Conservation (phyloP, 2,113 vertebrate species). For the Mola mola region DNA sequence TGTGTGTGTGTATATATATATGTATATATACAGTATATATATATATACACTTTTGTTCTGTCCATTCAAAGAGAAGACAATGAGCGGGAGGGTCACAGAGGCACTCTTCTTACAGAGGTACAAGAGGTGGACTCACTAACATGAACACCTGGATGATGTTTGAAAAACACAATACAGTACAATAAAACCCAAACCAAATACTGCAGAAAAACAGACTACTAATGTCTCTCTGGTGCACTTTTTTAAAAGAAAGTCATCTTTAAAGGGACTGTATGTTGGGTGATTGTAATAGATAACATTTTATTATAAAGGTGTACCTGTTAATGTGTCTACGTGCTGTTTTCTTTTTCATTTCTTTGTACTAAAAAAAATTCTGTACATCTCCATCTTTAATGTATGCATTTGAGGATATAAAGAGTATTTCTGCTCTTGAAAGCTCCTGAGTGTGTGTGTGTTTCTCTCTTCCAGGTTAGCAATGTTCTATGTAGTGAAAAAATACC, state of each 20-base stretch:
- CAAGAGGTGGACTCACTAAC: constrained; percentile 35
- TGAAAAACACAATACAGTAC: too few relatives aligned
- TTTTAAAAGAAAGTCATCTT: not conserved
- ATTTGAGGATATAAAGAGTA: constrained; percentile 64
- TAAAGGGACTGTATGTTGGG: not conserved
- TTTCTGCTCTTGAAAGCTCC: constrained; percentile 24
- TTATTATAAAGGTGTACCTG: constrained; percentile 33
- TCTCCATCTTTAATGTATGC: constrained; percentile 57
- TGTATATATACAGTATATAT: constrained; percentile 28
- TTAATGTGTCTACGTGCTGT: constrained; percentile 28
- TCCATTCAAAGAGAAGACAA: constrained; percentile 11
- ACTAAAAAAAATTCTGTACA: constrained; percentile 38
- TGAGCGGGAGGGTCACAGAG: constrained; percentile 28
- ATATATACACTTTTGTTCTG: constrained; percentile 49
- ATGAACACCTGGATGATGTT: too few relatives aligned
- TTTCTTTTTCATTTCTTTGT: constrained; percentile 47
- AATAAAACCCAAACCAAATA: too few relatives aligned
- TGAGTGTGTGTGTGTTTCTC: constrained; percentile 24
- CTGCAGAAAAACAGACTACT: not conserved
- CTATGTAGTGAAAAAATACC: constrained; percentile 47
- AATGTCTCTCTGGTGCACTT: not conserved
- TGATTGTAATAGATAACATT: constrained; percentile 16
- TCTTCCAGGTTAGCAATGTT: constrained; percentile 54
- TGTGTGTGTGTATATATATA: not conserved
- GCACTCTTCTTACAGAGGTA: constrained; percentile 9